A percentile compares a stretch with the other conserved stretches of the same genome.
Evolutionary conservation across 2,797 vertebrate species (phyloP).

Genomic region (Cetoscarus ocellatus): DNA sequence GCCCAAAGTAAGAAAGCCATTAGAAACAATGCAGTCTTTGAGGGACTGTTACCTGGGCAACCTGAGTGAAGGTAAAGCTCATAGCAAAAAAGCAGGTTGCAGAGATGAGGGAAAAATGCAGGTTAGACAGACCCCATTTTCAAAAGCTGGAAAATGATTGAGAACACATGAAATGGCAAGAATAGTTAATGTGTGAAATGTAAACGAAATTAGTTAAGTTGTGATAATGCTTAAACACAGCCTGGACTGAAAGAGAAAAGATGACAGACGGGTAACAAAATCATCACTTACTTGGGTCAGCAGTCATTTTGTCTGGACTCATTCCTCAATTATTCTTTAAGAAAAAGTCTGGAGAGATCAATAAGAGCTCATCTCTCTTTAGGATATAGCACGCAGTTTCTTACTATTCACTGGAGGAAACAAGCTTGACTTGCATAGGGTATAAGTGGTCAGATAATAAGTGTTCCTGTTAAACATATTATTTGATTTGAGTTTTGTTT

Average conservation of each 20-base stretch:
- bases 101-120: no score
- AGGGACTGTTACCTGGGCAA: constrained; percentile 87
- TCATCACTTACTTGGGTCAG: not conserved
- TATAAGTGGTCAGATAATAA: not conserved
- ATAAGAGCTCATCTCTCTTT: not conserved
- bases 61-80: constrained; percentile 81
- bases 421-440: not conserved
- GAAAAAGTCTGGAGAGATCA: no score
- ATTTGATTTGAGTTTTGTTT: constrained; percentile 6
- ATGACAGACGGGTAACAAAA: not conserved
- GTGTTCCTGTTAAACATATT: not conserved
- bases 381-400: not conserved
- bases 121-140: constrained; percentile 45
- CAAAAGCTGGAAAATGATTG: constrained; percentile 21
- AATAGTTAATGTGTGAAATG: constrained; percentile 22
- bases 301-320: not conserved
- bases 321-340: not conserved
- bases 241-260: constrained; percentile 1
- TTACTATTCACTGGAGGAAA: not conserved
- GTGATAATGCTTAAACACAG: constrained; percentile 6
- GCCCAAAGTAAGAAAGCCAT: constrained; percentile 70
- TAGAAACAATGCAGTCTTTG: constrained; percentile 84
- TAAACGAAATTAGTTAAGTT: constrained; percentile 9
- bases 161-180: constrained; percentile 20
- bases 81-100: constrained; percentile 56